Conservation (phyloP, 2,888 invertebrate species). For the Teinopalpus imperialis region DNA sequence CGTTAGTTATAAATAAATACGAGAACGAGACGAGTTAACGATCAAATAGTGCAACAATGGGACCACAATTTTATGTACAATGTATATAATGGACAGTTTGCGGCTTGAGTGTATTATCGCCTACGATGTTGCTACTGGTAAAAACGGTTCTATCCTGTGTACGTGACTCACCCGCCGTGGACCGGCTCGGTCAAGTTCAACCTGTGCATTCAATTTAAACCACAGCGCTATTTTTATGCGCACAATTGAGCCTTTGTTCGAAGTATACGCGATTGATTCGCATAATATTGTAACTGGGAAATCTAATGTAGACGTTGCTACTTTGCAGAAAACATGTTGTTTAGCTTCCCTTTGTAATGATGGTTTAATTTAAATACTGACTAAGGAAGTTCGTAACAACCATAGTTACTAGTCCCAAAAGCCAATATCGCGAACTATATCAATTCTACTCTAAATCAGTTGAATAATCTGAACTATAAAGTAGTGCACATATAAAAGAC, state of each 20-base stretch:
- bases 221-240: conserved; percentile 14
- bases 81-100: conserved; percentile 23
- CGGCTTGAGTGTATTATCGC: conserved; percentile 23
- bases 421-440: too few species aligned
- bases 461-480: too few species aligned
- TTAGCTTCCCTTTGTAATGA: background rate
- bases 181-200: conserved; percentile 24
- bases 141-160: conserved; percentile 25
- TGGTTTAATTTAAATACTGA: too few species aligned
- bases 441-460: too few species aligned
- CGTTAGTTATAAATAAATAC: conserved; percentile 13
- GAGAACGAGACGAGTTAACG: conserved; percentile 8
- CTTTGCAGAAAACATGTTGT: background rate
- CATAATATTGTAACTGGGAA: too few species aligned
- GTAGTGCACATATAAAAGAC: too few species aligned
- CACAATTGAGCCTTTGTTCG: conserved; percentile 22
- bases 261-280: conserved; percentile 12
- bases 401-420: too few species aligned
- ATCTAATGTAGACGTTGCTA: background rate
- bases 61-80: conserved; percentile 23
- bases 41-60: conserved; percentile 24
- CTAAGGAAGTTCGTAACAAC: too few species aligned
- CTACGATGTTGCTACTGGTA: conserved; percentile 15
- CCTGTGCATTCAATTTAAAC: conserved; percentile 22
- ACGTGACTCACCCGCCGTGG: conserved; percentile 16